Base-by-base conservation (phyloP, 2,113 vertebrate species). In the Eira barbara region DNA sequence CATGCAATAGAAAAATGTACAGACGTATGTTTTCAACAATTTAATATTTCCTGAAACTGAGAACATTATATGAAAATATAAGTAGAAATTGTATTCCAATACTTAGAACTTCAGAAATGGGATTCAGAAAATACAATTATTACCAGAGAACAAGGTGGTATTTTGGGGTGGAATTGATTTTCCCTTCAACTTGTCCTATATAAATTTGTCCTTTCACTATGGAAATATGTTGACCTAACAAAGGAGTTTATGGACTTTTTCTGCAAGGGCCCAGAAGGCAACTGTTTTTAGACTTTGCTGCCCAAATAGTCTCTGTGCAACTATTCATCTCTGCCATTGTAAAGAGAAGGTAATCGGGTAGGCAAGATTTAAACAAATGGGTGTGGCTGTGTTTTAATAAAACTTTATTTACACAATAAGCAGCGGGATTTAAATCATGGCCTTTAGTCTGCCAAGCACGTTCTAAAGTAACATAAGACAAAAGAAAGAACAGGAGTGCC, bases 381-480 rank as follows among this genome's bases (percentile, higher is more conserved):
- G 4, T 47, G 2, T 84, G 27, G 3, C n/a, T 55, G 13, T 73
- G 36, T 83, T 79, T 45, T 55, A 74, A 42, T 82, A 85, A 93
- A 93, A 88, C 27, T 91, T 95, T 92, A 87, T 95, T 87, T 71
- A 34, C 4, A 86, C 80, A 93, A 86, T 4, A 36, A 47, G 63
- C 25, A 71, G 29, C 11, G 45, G 17, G 12, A 81, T 27, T 78
- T 86, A 29, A 17, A 0, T 89, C 17, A 31, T 14, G 31, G 29
- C 14, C 10, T 47, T 91, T 27, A 45, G 23, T 76, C 74, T 47
- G 18, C 21, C 31, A 63, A 49, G 15, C 12, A 71, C 20, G 52
- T 83, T 76, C 52, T 65, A 87, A 31, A 81, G 59, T 84, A 61
- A 69, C 6, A 29, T 65, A 71, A 29, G n/a, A 86, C 11, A 36